Evolutionary conservation across 2,888 invertebrate species (phyloP).

Genomic region (Agonopterix arenella): DNA sequence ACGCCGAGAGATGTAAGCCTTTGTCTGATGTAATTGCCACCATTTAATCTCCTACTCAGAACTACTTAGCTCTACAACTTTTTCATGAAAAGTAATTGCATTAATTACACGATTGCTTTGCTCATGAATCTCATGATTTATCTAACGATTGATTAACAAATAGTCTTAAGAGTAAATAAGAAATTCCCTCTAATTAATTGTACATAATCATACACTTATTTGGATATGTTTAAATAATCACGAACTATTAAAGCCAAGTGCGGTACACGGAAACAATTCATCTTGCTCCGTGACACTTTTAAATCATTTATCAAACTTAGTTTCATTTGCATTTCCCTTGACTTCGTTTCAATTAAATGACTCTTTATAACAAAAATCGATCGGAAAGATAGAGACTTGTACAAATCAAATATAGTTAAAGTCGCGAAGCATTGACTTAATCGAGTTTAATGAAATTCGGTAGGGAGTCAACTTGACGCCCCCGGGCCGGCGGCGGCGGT

Average conservation of each 20-base stretch:
- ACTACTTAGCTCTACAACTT: slow-evolving; percentile 28
- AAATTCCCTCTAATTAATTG: too few relatives aligned
- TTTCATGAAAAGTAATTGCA: slow-evolving; percentile 35
- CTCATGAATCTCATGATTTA: slow-evolving; percentile 19
- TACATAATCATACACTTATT: too few relatives aligned
- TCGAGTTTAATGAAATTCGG: slow-evolving; percentile 16
- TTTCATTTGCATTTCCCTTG: slow-evolving; percentile 2
- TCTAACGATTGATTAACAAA: slow-evolving; percentile 6
- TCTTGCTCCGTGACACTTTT: background rate
- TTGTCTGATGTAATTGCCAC: slow-evolving; percentile 25
- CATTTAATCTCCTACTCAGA: slow-evolving; percentile 24
- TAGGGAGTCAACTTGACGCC: slow-evolving; percentile 10
- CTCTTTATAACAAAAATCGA: background rate
- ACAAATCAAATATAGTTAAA: slow-evolving; percentile 19
- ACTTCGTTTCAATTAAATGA: background rate
- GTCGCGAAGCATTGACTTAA: slow-evolving; percentile 10
- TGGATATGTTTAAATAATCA: too few relatives aligned
- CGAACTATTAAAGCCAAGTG: too few relatives aligned
- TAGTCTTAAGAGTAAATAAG: too few relatives aligned
- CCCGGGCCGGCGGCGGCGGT: slow-evolving; percentile 5
- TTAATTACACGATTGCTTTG: slow-evolving; percentile 36
- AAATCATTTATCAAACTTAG: background rate
- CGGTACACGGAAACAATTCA: too few relatives aligned
- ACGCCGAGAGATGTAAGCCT: slow-evolving; percentile 5
- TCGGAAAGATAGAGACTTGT: slow-evolving; percentile 6